Evolutionary conservation across 2,797 vertebrate species (phyloP).

Genomic region (Hydrophis major): DNA sequence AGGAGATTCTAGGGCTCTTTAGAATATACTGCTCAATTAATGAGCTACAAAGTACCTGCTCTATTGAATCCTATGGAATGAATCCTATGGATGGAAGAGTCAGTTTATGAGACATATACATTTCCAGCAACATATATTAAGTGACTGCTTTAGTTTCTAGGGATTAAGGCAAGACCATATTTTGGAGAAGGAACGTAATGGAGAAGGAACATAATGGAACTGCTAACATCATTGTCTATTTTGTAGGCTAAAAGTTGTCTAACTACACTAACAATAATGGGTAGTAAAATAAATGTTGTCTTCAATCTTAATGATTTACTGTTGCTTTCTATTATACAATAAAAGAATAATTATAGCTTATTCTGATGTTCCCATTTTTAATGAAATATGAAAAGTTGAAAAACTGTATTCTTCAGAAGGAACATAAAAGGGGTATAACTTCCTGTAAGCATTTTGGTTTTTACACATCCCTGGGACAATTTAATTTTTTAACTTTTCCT

Average conservation of each 20-base stretch:
- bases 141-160: conserved; percentile 31
- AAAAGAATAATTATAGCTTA: background rate
- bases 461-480: background rate
- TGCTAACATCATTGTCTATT: background rate
- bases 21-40: background rate
- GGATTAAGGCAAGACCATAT: background rate
- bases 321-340: background rate
- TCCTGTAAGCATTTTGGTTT: background rate
- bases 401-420: background rate
- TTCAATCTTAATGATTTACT: background rate
- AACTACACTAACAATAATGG: background rate
- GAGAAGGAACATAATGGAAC: background rate
- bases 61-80: background rate
- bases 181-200: background rate
- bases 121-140: conserved; percentile 39
- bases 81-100: background rate
- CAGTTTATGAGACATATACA: background rate
- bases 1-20: background rate
- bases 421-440: background rate
- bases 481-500: background rate
- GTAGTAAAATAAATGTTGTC: background rate
- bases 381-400: background rate
- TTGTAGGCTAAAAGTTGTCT: background rate
- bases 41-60: background rate
- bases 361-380: background rate